Evolutionary conservation across 2,888 invertebrate species (phyloP).

Genomic region (Drosophila glabriapex): DNA sequence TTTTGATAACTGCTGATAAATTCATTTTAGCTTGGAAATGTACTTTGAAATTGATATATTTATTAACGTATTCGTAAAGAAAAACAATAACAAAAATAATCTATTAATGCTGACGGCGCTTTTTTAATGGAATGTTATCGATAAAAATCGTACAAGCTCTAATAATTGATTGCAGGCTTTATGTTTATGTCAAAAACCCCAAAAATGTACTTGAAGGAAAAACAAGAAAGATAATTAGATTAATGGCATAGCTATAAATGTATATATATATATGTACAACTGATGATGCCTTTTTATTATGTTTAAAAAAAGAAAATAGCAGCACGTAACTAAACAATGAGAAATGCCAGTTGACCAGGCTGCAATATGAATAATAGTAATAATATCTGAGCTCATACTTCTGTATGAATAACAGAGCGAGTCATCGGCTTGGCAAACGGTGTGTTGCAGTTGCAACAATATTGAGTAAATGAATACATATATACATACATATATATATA

Average conservation of each 20-base stretch:
- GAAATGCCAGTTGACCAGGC: background rate
- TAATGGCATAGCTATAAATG: background rate
- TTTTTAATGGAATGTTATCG: background rate
- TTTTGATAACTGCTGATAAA: background rate
- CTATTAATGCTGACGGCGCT: background rate
- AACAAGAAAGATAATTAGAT: background rate
- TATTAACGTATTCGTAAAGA: background rate
- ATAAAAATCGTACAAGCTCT: accelerated
- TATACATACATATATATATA: conserved; percentile 27
- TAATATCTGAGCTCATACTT: background rate
- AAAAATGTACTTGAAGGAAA: too few relatives aligned
- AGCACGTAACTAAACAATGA: conserved; percentile 49
- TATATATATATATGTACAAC: too few relatives aligned
- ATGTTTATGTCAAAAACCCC: too few relatives aligned
- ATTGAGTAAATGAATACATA: conserved; percentile 27
- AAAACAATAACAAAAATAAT: background rate
- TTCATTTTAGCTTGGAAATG: background rate
- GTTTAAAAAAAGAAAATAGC: conserved; percentile 49
- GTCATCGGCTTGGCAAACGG: conserved; percentile 39
- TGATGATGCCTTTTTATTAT: background rate
- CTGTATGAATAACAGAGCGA: conserved; percentile 22
- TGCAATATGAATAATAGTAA: conserved; percentile 25
- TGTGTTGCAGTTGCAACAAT: conserved; percentile 10
- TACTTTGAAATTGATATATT: background rate
- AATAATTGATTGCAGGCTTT: background rate